Base-by-base conservation (phyloP, 2,797 vertebrate species). In the Acrocephalus scirpaceus region DNA sequence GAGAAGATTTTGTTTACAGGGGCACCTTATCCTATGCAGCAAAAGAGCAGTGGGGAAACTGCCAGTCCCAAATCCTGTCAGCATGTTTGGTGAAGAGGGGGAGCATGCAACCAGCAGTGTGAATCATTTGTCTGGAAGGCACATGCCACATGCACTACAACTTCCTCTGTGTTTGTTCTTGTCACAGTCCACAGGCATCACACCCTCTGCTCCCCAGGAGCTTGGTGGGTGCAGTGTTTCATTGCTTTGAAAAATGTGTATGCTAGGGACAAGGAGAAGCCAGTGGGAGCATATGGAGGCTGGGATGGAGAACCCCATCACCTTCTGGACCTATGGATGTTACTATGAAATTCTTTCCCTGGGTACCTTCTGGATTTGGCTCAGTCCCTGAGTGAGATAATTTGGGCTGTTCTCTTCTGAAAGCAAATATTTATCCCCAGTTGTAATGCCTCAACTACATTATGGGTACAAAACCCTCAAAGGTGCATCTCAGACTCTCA, bases 171-270 rank as follows among this genome's bases (percentile, higher is more conserved):
- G 20, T n/a, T 82, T 69, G 21, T 18, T 73, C 45, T 53, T 73
- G 60, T 14, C 53, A 42, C 2, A 8, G 23, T 27, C 42, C 0
- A 0, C 12, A 47, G n/a, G 9, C 8, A 1, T 54, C 23, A 27
- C 1, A 3, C 13, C 4, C 18, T 51, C 54, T 65, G 56, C n/a
- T 70, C 19, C n/a, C 22, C 48, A 61, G n/a, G 26, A 83, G 11
- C 11, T 51, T 2, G 1, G 29, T 70, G 32, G 34, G 27, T 1
- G 0, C 18, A 29, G 15, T 36, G 34, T n/a, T 81, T 62, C 30
- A 40, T 14, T 66, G 1, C 51, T 66, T 70, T 36, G 26, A 62
- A 72, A 47, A 65, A 40, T 22, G 5, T 7, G 17, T 16, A 7
- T 3, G 1, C 15, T 44, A 44, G 16, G 13, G 25, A 65, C 27